A percentile compares a stretch with the other conserved stretches of the same genome.
These are phyloP conservation scores for Progne subis DNA, from an alignment of 2,113 vertebrate species.

Conservation along the genomic window DNA sequence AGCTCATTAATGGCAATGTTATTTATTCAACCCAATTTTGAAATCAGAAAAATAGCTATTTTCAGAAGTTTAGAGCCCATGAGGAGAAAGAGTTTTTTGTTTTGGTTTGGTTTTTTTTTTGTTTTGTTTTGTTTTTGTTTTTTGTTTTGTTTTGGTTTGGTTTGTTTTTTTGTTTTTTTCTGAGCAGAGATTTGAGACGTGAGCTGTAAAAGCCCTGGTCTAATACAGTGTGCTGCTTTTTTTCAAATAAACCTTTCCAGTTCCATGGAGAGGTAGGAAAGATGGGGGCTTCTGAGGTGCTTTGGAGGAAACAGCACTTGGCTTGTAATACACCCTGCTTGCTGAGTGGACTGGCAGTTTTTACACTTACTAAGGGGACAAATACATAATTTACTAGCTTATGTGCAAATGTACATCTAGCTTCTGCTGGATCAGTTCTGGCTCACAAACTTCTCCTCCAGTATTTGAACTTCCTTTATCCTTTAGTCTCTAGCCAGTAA, in stretches of 20 bases:
- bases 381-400: conserved; percentile 6
- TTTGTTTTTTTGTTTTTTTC: neutral
- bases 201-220: neutral
- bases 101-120: neutral
- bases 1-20: neutral
- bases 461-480: conserved; percentile 43
- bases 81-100: neutral
- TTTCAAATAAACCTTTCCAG: neutral
- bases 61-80: neutral
- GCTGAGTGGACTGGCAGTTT: neutral
- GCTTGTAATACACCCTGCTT: neutral
- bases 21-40: neutral
- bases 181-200: neutral
- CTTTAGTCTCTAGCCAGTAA: conserved; percentile 13
- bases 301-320: neutral
- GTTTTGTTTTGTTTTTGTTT: too few species aligned
- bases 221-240: neutral
- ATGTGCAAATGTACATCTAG: conserved; percentile 18
- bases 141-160: too few species aligned
- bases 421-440: conserved; percentile 52
- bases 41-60: neutral
- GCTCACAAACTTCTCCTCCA: conserved; percentile 47
- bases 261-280: neutral
- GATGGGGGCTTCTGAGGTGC: neutral
- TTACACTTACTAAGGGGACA: neutral